Conservation (phyloP, 2,888 invertebrate genomes). For the Thymelicus lineola region DNA sequence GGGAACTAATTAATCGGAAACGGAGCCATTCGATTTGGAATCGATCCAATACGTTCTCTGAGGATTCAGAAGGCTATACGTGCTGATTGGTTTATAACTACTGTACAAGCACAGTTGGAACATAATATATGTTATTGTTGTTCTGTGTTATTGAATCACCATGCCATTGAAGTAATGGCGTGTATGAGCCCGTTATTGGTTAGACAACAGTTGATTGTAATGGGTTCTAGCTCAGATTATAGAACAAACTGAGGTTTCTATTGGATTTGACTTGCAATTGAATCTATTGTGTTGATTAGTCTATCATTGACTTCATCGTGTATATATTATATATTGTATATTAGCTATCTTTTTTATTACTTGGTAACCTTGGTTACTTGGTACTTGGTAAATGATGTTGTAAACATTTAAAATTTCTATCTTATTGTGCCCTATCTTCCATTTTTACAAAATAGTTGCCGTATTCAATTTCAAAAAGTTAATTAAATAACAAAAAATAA, state of each 20-base stretch:
- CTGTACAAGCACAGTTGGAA: background rate
- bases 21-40: conserved; percentile 36
- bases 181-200: background rate
- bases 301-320: too few species aligned
- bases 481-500: too few species aligned
- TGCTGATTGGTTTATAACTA: conserved; percentile 23
- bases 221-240: background rate
- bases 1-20: conserved; percentile 38
- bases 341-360: too few species aligned
- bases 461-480: too few species aligned
- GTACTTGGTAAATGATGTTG: too few species aligned
- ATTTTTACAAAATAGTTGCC: too few species aligned
- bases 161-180: background rate
- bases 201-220: conserved; percentile 5
- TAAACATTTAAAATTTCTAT: too few species aligned
- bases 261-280: background rate
- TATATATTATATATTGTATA: too few species aligned
- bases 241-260: background rate
- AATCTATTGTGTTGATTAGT: too few species aligned
- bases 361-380: too few species aligned
- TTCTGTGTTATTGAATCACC: conserved; percentile 8
- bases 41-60: conserved; percentile 34
- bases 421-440: too few species aligned
- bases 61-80: conserved; percentile 10
- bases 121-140: conserved; percentile 9